These are phyloP conservation scores for Danio choprae DNA, from an alignment of 2,797 vertebrate species.

Conservation along the genomic window DNA sequence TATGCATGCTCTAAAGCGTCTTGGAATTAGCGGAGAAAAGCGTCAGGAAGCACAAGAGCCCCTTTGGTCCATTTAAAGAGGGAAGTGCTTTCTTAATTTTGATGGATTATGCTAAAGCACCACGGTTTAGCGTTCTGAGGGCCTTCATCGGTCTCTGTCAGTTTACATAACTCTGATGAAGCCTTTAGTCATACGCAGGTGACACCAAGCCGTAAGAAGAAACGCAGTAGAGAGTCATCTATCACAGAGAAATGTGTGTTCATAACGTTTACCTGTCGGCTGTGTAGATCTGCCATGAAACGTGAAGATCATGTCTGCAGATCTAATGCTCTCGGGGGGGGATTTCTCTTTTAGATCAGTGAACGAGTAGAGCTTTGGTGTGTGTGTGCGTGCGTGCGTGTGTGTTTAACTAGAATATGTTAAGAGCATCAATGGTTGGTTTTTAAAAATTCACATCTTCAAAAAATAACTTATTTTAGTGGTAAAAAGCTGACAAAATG, in stretches of 20 bases:
- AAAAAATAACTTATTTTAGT: too few species aligned
- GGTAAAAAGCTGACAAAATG: too few species aligned
- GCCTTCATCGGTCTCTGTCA: slow-evolving; percentile 60
- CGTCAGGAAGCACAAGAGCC: background rate
- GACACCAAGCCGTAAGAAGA: slow-evolving; percentile 22
- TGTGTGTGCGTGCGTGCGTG: too few species aligned
- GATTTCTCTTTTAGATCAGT: too few species aligned
- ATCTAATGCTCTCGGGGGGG: too few species aligned
- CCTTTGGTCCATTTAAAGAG: slow-evolving; percentile 53
- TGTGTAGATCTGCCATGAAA: too few species aligned
- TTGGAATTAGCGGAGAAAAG: slow-evolving; percentile 36
- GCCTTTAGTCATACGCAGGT: slow-evolving; percentile 49
- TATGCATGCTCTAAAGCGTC: slow-evolving; percentile 14
- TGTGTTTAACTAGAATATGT: too few species aligned
- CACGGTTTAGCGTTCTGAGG: slow-evolving; percentile 44
- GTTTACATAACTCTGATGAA: slow-evolving; percentile 55
- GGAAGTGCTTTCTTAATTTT: slow-evolving; percentile 54
- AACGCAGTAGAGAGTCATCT: slow-evolving; percentile 25
- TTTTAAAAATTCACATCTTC: too few species aligned
- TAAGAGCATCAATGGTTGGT: too few species aligned
- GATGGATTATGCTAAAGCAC: slow-evolving; percentile 59
- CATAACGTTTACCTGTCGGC: background rate
- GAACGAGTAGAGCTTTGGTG: too few species aligned
- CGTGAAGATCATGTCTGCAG: too few species aligned
- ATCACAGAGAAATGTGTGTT: slow-evolving; percentile 39